A percentile compares a stretch with the other conserved stretches of the same genome.
Conservation (phyloP, 2,888 invertebrate genomes). For the Tachina fera region DNA sequence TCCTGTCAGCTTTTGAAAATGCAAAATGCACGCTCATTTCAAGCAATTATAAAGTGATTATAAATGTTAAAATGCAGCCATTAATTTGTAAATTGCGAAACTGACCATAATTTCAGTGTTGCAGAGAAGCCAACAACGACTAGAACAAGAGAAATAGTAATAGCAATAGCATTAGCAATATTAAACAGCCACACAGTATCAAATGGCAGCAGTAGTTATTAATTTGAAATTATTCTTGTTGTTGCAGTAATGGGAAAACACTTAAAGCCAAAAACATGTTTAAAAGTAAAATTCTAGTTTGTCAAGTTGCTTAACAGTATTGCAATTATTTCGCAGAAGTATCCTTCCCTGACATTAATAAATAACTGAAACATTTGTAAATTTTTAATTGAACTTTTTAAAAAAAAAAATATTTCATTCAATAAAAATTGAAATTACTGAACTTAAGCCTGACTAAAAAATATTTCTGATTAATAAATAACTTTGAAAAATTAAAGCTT, state of each 20-base stretch:
- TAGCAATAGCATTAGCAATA: too few relatives aligned
- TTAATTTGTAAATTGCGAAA: slow-evolving; percentile 71
- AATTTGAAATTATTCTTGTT: slow-evolving; percentile 10
- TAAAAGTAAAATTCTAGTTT: slow-evolving; percentile 42
- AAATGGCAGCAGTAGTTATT: slow-evolving; percentile 45
- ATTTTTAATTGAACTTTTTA: too few relatives aligned
- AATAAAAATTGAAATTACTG: too few relatives aligned
- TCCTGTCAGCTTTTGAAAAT: slow-evolving; percentile 47
- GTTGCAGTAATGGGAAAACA: slow-evolving; percentile 37
- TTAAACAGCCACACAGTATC: slow-evolving; percentile 53
- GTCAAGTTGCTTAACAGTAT: slow-evolving; percentile 3
- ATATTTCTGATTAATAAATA: not conserved
- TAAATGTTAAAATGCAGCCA: slow-evolving; percentile 64
- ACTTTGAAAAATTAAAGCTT: slow-evolving; percentile 1
- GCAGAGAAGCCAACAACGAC: slow-evolving; percentile 3
- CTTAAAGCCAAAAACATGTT: slow-evolving; percentile 28
- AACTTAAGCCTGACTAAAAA: too few relatives aligned
- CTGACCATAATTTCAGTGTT: slow-evolving; percentile 48
- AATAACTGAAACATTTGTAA: too few relatives aligned
- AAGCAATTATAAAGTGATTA: slow-evolving; percentile 71
- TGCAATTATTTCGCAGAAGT: not conserved
- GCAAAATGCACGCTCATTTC: slow-evolving; percentile 41
- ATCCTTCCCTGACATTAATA: not conserved
- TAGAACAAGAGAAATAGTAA: slow-evolving; percentile 52
- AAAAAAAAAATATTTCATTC: too few relatives aligned